Conservation (phyloP, 2,888 invertebrate genomes). For the Dasypolia templi region DNA sequence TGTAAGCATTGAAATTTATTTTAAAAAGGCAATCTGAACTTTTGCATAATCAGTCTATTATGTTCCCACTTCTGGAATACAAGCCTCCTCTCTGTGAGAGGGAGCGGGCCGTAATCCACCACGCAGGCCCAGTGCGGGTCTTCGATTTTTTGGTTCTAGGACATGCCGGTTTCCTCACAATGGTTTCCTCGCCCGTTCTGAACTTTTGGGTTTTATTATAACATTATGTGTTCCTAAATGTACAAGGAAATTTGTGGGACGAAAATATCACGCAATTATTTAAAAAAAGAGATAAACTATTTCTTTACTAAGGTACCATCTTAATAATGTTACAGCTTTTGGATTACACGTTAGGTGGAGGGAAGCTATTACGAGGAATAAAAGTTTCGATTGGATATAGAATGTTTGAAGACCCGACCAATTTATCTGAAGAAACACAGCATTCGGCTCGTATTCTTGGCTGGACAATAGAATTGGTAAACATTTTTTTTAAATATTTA, state of each 20-base stretch:
- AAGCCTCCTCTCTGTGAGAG: no score
- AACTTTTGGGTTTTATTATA: no score
- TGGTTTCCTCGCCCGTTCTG: no score
- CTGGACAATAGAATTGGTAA: conserved; percentile 47
- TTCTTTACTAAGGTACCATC: no score
- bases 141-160: no score
- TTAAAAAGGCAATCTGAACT: no score
- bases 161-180: no score
- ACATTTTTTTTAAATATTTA: not conserved
- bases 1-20: not conserved
- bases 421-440: conserved; percentile 25
- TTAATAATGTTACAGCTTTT: conserved; percentile 29
- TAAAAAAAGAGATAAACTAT: no score
- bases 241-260: not conserved
- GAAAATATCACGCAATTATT: not conserved
- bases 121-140: no score
- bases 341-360: conserved; percentile 13
- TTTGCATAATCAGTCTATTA: no score
- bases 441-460: conserved; percentile 38
- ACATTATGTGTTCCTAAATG: not conserved
- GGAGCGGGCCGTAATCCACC: no score
- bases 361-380: conserved; percentile 23
- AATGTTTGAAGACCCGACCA: conserved; percentile 40
- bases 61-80: no score
- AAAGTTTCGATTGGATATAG: conserved; percentile 21